Conservation (phyloP, 2,888 invertebrate genomes). For the Agelastica alni region DNA sequence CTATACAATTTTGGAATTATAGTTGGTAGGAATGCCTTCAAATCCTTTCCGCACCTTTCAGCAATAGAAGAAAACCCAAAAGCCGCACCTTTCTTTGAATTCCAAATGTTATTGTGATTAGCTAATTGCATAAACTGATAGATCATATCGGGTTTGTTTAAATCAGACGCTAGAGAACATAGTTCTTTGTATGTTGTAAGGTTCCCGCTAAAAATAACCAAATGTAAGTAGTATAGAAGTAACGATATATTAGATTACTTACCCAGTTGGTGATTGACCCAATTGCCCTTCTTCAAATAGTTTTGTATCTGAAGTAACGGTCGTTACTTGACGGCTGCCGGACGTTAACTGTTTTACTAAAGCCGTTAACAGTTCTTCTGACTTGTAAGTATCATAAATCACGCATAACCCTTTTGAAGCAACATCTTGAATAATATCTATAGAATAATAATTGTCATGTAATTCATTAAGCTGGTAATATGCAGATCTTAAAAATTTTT, state of each 20-base stretch:
- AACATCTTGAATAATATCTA: constrained; percentile 92
- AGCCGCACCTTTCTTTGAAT: constrained; percentile 92
- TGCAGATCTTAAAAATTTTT: too few species aligned
- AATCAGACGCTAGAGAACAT: constrained; percentile 89
- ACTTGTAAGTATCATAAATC: constrained; percentile 81
- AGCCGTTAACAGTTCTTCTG: constrained; percentile 72
- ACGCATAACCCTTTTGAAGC: constrained; percentile 89
- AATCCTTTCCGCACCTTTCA: constrained; percentile 78
- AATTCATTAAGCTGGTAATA: too few species aligned
- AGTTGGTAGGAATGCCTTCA: constrained; percentile 79
- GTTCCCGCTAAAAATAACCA: constrained; percentile 67
- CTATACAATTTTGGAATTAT: constrained; percentile 89
- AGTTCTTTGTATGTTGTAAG: constrained; percentile 93
- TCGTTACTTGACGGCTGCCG: constrained; percentile 68
- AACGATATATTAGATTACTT: constrained; percentile 42
- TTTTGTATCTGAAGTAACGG: constrained; percentile 81
- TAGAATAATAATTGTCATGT: too few species aligned
- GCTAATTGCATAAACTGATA: constrained; percentile 97
- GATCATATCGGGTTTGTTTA: constrained; percentile 92
- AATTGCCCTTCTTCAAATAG: constrained; percentile 87
- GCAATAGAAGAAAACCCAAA: constrained; percentile 91
- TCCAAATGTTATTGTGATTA: constrained; percentile 94
- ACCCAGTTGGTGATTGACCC: constrained; percentile 87
- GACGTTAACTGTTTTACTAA: constrained; percentile 83
- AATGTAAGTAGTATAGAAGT: constrained; percentile 7